Evolutionary conservation across 2,797 vertebrate species (phyloP).

Genomic region (Rhinichthys osculus): DNA sequence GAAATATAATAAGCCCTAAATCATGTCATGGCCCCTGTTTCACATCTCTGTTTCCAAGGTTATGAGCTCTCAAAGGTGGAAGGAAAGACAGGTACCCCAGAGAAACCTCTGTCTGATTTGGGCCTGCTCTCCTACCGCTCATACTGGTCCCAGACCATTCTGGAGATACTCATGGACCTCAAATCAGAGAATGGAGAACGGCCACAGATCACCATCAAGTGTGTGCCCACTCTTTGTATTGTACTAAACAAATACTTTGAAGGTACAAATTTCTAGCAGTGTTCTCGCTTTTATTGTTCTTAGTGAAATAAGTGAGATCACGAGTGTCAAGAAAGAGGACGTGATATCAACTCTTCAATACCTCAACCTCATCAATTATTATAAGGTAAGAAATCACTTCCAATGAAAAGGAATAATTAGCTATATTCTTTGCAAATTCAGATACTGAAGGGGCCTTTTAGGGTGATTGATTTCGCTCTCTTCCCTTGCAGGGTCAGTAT

Average conservation of each 20-base stretch:
- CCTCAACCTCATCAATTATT: slow-evolving; percentile 96
- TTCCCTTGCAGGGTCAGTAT: slow-evolving; percentile 86
- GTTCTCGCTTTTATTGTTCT: neutral
- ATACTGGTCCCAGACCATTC: slow-evolving; percentile 96
- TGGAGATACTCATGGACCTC: slow-evolving; percentile 95
- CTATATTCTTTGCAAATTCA: neutral
- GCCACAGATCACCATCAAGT: slow-evolving; percentile 97
- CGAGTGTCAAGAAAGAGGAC: slow-evolving; percentile 95
- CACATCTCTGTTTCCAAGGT: slow-evolving; percentile 67
- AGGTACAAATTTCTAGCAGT: neutral
- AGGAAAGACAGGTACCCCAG: slow-evolving; percentile 92
- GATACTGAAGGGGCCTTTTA: neutral
- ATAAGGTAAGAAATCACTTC: slow-evolving; percentile 83
- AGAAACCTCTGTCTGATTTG: slow-evolving; percentile 93
- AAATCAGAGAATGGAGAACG: slow-evolving; percentile 92
- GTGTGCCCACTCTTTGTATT: slow-evolving; percentile 53
- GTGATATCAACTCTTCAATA: slow-evolving; percentile 96
- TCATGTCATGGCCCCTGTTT: neutral
- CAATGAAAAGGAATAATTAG: neutral
- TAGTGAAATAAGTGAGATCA: slow-evolving; percentile 96
- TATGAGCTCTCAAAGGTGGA: slow-evolving; percentile 96
- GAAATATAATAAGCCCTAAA: neutral
- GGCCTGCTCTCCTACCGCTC: slow-evolving; percentile 94
- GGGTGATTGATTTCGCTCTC: neutral
- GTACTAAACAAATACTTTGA: neutral